Evolutionary conservation across 2,888 invertebrate genomes (phyloP).

Genomic region (Ditula angustiorana): DNA sequence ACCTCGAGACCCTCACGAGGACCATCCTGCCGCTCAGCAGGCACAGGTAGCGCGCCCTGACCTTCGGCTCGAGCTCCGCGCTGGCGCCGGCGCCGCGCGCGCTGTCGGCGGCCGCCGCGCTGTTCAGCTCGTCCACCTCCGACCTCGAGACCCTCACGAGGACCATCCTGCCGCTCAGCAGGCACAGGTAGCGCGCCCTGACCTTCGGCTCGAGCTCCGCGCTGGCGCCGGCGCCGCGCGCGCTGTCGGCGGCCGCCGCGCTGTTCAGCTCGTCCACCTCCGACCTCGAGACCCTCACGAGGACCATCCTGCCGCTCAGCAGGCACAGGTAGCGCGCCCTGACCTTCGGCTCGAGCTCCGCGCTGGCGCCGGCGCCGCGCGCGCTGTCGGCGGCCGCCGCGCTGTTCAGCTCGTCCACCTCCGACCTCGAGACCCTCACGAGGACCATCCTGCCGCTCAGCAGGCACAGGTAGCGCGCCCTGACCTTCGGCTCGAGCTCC

Average conservation of each 20-base stretch:
- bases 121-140: constrained; percentile 62
- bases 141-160: constrained; percentile 41
- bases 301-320: constrained; percentile 23
- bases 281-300: constrained; percentile 41
- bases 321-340: constrained; percentile 47
- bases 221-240: constrained; percentile 5
- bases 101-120: constrained; percentile 11
- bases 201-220: constrained; percentile 48
- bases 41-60: too few relatives aligned
- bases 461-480: constrained; percentile 47
- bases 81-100: not conserved
- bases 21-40: constrained; percentile 39
- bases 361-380: constrained; percentile 22
- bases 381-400: constrained; percentile 8
- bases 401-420: constrained; percentile 60
- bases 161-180: constrained; percentile 22
- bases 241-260: constrained; percentile 7
- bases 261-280: constrained; percentile 63
- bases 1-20: constrained; percentile 67
- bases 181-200: constrained; percentile 48
- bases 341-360: constrained; percentile 47
- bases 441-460: constrained; percentile 21
- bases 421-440: constrained; percentile 46
- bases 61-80: constrained; percentile 46
- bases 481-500: constrained; percentile 47